Base-by-base conservation (phyloP, 2,888 invertebrate genomes). In the Balanococcus diminutus region DNA sequence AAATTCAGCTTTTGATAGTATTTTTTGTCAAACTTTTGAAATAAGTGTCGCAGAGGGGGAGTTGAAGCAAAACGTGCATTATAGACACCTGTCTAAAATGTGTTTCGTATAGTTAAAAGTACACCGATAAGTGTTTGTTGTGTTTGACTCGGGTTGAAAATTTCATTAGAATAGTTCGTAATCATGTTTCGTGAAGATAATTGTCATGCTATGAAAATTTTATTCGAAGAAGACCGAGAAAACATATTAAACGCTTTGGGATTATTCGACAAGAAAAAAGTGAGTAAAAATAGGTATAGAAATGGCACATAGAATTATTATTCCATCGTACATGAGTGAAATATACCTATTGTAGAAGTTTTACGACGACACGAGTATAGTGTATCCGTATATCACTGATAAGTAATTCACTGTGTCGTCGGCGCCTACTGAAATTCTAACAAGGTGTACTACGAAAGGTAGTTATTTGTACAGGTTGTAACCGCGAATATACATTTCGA, bases 1-100 rank as follows among this genome's bases (percentile, higher is more conserved):
- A 79, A 79, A 36, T 79, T 32, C 36, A 19, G 0, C 36, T 36
- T 22, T 22, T 22, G 22, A 56, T 56, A 8, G 56, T 56, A 56
- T 36, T 79, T 31, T 79, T 79, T 31, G n/a, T 16, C 28, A 79
- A 79, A 79, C 36, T 79, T 79, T 36, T 19, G 75, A 79, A 79
- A 79, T 79, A 79, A 36, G 36, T 36, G 36, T 79, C 75, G 75
- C 36, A 79, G 75, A 67, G 75, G 75, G 75, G 75, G 75, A 79
- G 75, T 79, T n/a, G 8, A 79, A 79, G 22, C 36, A 79, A 79
- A 79, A 79, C 75, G 75, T 79, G 75, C 36, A 79, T 79, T 79
- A 79, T 79, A 79, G 36, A 36, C 75, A 36, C 36, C 36, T 79
- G 75, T 79, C 75, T 79, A 79, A 79, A 36, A 36, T 79, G 75